Base-by-base conservation (phyloP, 2,797 vertebrate genomes). In the Sternarchorhynchus goeldii region DNA sequence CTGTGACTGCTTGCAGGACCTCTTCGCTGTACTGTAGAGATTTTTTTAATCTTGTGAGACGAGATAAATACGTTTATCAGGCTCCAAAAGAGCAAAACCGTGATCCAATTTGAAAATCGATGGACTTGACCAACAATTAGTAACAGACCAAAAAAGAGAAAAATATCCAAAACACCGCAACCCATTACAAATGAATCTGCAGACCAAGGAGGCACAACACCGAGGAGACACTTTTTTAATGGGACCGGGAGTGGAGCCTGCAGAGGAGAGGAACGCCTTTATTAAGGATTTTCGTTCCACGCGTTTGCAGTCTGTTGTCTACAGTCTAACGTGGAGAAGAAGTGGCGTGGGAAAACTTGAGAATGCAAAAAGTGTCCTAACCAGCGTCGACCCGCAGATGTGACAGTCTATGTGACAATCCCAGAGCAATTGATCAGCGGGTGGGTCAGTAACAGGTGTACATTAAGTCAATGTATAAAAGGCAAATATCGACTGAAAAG, bases 321-420 rank as follows among this genome's bases (percentile, higher is more conserved):
- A 8, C 8, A 45, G 41, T 8, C 41, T 45, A 50, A 64, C 55
- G 72, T 36, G 68, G 50, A 41, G 50, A 53, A 78, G 56, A 25
- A 25, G 75, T 66, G 80, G 73, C n/a, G 63, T 68, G 81, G 75
- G 74, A 81, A 90, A 92, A 92, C 87, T 91, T 91, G 84, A 84
- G 73, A 86, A 81, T 60, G 78, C 73, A 21, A 55, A 50, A 55
- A 67, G 34, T 81, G 41, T 77, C 58, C 57, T 39, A 32, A 0
- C 8, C n/a, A 67, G 55, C 79, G 1, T n/a, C 16, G 58, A 0
- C 17, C 12, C 2, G n/a, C 25, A 25, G 25, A 25, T 25, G 25
- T 25, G 25, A 25, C 6, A 36, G 34, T 12, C 10, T 2, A 14
- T 14, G 45, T 50, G 45, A 50, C 39, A 7, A 45, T 8, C 6